A percentile compares a stretch with the other conserved stretches of the same genome.
Conservation (phyloP, 2,797 vertebrate genomes). For the Prionace glauca region DNA sequence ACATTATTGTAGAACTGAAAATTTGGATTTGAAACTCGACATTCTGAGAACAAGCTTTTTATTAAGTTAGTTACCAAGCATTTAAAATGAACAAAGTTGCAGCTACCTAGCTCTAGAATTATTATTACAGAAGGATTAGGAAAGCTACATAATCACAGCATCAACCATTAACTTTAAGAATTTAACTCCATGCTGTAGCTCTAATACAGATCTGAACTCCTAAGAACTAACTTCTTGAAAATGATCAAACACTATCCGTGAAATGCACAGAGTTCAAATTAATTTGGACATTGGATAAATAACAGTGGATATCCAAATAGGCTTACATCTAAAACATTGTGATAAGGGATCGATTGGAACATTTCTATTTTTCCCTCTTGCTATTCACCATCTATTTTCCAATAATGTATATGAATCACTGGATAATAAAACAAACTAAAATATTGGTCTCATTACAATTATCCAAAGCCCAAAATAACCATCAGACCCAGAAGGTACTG, state of each 20-base stretch:
- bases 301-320: neutral
- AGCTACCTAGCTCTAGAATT: neutral
- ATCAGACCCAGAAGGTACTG: too few species aligned
- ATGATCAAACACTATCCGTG: neutral
- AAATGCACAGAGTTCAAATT: neutral
- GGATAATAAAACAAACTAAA: neutral
- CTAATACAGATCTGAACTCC: neutral
- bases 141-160: neutral
- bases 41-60: neutral
- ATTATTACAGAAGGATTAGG: neutral
- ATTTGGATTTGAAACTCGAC: neutral
- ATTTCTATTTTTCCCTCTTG: neutral
- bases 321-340: neutral
- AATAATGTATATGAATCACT: neutral
- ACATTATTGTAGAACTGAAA: neutral
- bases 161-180: neutral
- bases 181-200: neutral
- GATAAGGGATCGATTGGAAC: neutral
- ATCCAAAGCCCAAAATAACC: neutral
- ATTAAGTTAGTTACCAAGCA: neutral
- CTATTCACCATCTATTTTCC: neutral
- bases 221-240: neutral
- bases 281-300: neutral
- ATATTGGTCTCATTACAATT: neutral
- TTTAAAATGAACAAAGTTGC: neutral